Conservation (phyloP, 2,113 vertebrate genomes). For the Madoqua kirkii region DNA sequence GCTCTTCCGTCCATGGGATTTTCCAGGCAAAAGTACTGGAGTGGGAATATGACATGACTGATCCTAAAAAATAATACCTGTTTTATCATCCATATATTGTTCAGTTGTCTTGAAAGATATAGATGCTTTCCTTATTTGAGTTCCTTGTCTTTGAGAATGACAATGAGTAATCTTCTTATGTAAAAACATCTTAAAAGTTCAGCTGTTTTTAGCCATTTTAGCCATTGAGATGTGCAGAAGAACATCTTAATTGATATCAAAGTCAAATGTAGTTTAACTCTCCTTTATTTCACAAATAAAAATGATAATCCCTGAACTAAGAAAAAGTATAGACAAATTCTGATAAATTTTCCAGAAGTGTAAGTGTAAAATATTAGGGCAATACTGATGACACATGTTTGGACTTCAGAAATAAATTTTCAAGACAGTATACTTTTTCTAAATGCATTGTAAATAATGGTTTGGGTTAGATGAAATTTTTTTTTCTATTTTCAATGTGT, state of each 20-base stretch:
- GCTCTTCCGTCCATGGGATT: background rate
- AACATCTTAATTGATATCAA: background rate
- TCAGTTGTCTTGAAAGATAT: background rate
- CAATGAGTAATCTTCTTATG: background rate
- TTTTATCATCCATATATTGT: background rate
- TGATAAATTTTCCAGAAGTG: background rate
- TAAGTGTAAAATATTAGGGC: background rate
- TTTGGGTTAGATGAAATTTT: background rate
- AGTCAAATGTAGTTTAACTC: background rate
- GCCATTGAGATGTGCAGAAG: background rate
- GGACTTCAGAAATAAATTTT: background rate
- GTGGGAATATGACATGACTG: background rate
- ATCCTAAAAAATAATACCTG: background rate
- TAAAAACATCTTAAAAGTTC: background rate
- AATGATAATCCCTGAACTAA: background rate
- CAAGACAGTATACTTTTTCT: background rate
- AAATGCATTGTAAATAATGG: background rate
- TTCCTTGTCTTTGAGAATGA: background rate
- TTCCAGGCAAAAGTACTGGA: background rate
- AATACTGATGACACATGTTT: background rate
- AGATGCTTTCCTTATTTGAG: background rate
- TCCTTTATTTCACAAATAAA: background rate
- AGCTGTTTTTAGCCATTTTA: slow-evolving; percentile 11
- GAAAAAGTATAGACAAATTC: background rate
- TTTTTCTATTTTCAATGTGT: background rate